These are phyloP conservation scores for Clarias gariepinus DNA, from an alignment of 2,113 vertebrate genomes.

Conservation along the genomic window DNA sequence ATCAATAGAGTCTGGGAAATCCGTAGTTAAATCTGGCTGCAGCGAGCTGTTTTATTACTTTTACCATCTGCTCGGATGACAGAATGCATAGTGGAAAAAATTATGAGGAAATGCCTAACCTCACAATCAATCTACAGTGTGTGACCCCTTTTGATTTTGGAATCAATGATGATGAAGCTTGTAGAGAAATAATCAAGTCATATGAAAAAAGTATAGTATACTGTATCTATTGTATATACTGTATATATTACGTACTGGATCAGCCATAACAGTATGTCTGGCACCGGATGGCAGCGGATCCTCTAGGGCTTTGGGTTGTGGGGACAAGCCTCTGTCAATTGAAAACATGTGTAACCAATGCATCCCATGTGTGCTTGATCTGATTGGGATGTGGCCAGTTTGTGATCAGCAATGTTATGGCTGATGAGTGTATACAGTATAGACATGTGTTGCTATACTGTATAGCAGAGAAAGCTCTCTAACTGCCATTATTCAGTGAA, in stretches of 20 bases:
- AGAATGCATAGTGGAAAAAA: conserved; percentile 31
- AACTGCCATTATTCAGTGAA: background rate
- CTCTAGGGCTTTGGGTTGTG: too few relatives aligned
- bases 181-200: background rate
- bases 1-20: conserved; percentile 48
- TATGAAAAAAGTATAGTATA: background rate
- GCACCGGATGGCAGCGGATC: too few relatives aligned
- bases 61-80: conserved; percentile 26
- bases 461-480: background rate
- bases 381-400: too few relatives aligned
- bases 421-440: background rate
- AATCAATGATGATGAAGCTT: background rate
- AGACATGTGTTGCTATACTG: too few relatives aligned
- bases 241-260: too few relatives aligned
- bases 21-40: conserved; percentile 39
- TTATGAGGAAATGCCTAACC: conserved; percentile 5
- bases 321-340: too few relatives aligned
- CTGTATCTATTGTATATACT: too few relatives aligned
- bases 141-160: conserved; percentile 5
- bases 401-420: too few relatives aligned
- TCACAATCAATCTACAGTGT: background rate
- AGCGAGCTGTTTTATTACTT: conserved; percentile 26
- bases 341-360: too few relatives aligned
- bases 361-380: too few relatives aligned
- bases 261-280: too few relatives aligned